Evolutionary conservation across 2,113 vertebrate species (phyloP), one percentile per base, ranked within the genome.

Genomic region (Sinocyclocheilus anshuiensis): DNA sequence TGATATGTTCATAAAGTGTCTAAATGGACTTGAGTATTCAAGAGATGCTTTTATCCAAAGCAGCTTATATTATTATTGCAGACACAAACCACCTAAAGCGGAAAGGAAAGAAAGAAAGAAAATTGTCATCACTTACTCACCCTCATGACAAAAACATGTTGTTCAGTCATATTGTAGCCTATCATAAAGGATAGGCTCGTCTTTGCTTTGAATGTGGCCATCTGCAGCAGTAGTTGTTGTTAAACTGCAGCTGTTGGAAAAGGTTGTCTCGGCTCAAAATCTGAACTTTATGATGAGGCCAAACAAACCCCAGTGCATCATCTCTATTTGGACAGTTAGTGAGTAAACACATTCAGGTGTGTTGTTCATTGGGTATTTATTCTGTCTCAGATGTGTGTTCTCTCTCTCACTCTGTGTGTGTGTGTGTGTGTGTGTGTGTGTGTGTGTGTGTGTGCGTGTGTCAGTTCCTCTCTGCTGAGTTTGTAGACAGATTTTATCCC

Each of bases 271-370:
- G 8, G 63, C 4, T 82, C 24, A 11, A 29, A 69, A 69, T 12
- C 22, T 26, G 75, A 53, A 76, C n/a, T 76, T 76, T 26, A 76
- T 76, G 74, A 26, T 2, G 16, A 67, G 79, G 24, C 39, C 29
- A 33, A 33, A 33, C 29, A 33, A 33, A 33, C 29, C 39, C n/a
- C 15, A 29, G 24, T 69, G 63, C 9, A 24, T 42, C 80, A 48
- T 69, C 22, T 74, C 10, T 42, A 8, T 6, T 57, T 59, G 42
- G 78, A 22, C 78, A n/a, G 78, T 24, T 33, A 29, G 61, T 69
- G 9, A 20, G 61, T 82, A 69, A 82, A 82, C 80, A 69, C 24
- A 67, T 81, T 45, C 61, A 81, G 80, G 80, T 69, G 61, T 81
- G 78, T 29, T 20, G 24, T 79, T 36, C 59, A 10, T 10, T 83